phyloP scores from a whole-genome alignment of 2,888 invertebrate species.

The Anthophora plumipes region DNA sequence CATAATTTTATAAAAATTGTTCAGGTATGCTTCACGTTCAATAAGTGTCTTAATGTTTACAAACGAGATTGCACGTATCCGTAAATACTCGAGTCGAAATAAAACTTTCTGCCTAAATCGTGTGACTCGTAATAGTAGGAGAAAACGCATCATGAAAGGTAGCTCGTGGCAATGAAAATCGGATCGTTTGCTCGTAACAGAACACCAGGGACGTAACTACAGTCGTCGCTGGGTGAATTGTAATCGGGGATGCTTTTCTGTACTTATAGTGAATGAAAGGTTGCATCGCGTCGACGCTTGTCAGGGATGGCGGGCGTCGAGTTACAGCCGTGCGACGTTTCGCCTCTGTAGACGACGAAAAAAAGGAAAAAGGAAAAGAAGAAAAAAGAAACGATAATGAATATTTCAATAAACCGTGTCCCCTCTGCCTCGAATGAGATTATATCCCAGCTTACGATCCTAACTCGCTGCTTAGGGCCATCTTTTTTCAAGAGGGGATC shows the following conservation, averaged over 20 bases:
- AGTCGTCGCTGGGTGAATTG: conserved; percentile 25
- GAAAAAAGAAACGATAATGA: conserved; percentile 46
- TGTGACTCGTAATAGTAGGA: background rate
- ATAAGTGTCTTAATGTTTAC: no score
- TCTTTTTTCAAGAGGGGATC: background rate
- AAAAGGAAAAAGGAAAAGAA: background rate
- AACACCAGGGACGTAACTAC: background rate
- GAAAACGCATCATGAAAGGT: background rate
- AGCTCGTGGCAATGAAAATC: background rate
- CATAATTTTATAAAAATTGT: no score
- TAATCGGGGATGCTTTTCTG: conserved; percentile 9
- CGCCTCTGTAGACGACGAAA: conserved; percentile 23
- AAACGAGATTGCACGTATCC: no score
- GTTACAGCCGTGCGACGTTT: conserved; percentile 31
- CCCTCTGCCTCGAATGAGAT: conserved; percentile 19
- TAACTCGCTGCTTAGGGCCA: background rate
- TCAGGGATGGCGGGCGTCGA: conserved; percentile 36
- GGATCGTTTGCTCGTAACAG: background rate
- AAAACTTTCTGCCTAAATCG: background rate
- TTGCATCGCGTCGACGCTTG: conserved; percentile 8
- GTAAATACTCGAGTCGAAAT: background rate
- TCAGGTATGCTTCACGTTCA: no score
- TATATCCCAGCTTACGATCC: conserved; percentile 22
- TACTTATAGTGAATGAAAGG: conserved; percentile 53
- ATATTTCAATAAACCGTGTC: conserved; percentile 68